Conservation (phyloP, 92 coral and sea anemone genomes). For the Scolanthus callimorphus region DNA sequence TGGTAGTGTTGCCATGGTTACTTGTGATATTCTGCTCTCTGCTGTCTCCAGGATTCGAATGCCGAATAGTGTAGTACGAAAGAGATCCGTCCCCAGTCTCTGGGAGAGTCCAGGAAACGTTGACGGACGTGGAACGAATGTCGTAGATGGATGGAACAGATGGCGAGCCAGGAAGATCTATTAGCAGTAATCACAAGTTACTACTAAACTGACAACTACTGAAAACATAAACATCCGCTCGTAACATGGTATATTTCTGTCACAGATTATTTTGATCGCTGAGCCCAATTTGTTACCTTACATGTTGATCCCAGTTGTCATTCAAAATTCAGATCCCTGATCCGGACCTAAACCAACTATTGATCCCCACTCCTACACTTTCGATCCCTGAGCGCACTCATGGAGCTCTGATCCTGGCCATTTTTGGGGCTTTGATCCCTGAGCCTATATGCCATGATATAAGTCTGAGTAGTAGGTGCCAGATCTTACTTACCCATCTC, state of each 20-base stretch:
- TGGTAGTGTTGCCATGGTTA: background rate
- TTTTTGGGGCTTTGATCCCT: too few species aligned
- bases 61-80: background rate
- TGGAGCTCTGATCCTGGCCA: too few species aligned
- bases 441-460: too few species aligned
- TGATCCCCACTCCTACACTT: too few species aligned
- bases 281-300: too few species aligned
- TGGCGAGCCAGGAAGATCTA: constrained; percentile 12
- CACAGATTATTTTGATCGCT: too few species aligned
- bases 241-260: too few species aligned
- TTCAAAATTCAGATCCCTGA: too few species aligned
- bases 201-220: background rate
- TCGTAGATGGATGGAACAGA: background rate
- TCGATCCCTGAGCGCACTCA: too few species aligned
- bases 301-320: too few species aligned
- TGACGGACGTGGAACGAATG: constrained; percentile 7
- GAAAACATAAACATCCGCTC: background rate
- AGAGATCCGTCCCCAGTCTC: constrained; percentile 16
- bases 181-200: background rate
- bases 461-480: too few species aligned
- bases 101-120: constrained; percentile 1
- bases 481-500: constrained; percentile 6
- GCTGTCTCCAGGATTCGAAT: background rate
- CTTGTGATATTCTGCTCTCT: background rate
- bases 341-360: too few species aligned